A percentile compares a stretch with the other conserved stretches of the same genome.
These are phyloP conservation scores for Eulithis testata DNA, from an alignment of 2,888 invertebrate genomes.

Conservation along the genomic window DNA sequence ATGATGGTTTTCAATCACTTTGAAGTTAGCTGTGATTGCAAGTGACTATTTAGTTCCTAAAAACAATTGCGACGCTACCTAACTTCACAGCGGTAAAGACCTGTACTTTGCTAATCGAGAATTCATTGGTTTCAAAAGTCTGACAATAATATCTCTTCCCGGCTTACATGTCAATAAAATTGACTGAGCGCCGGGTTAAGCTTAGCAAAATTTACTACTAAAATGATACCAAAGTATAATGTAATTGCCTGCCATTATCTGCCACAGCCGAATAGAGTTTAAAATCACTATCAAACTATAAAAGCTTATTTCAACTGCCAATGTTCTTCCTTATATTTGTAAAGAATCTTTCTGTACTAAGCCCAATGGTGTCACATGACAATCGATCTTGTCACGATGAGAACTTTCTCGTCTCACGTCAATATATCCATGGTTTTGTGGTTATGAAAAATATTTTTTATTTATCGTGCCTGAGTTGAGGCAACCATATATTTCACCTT, in stretches of 20 bases:
- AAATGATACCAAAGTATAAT: slow-evolving; percentile 42
- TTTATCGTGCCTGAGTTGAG: too few relatives aligned
- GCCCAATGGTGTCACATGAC: too few relatives aligned
- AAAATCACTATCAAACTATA: background rate
- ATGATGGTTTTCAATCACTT: background rate
- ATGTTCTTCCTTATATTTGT: background rate
- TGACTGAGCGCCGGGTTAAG: slow-evolving; percentile 25
- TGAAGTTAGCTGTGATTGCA: background rate
- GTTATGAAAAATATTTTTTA: too few relatives aligned
- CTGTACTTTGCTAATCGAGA: slow-evolving; percentile 9
- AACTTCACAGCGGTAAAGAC: background rate
- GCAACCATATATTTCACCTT: too few relatives aligned
- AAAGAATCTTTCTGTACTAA: background rate
- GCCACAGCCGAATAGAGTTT: slow-evolving; percentile 17
- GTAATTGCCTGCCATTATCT: slow-evolving; percentile 26
- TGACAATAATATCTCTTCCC: slow-evolving; percentile 7
- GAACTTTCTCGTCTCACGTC: too few relatives aligned
- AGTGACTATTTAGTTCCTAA: background rate
- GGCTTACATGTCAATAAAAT: slow-evolving; percentile 38
- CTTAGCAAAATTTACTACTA: slow-evolving; percentile 16
- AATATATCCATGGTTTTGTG: too few relatives aligned
- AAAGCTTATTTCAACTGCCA: slow-evolving; percentile 4
- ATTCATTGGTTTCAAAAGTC: slow-evolving; percentile 28
- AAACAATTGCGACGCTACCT: background rate
- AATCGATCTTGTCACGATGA: too few relatives aligned